Conservation (phyloP, 2,888 invertebrate species). For the Drosophila algonquin region DNA sequence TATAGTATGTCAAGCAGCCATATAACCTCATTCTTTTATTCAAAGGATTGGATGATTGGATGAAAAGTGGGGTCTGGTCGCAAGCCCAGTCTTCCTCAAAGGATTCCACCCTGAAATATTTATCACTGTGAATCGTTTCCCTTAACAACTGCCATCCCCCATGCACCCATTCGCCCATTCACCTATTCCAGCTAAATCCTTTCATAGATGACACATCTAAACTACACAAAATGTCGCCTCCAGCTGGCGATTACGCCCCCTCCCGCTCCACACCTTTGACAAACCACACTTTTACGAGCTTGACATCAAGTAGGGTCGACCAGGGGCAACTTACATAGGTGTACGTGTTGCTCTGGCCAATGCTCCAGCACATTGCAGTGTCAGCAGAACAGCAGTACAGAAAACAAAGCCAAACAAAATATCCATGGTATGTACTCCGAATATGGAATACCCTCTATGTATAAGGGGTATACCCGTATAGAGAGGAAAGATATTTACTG, state of each 20-base stretch:
- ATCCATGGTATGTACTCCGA: not conserved
- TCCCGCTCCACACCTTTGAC: not conserved
- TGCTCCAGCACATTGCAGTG: constrained; percentile 29
- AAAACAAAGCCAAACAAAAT: constrained; percentile 31
- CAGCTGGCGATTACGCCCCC: constrained; percentile 33
- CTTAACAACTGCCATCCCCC: constrained; percentile 5
- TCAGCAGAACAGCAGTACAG: constrained; percentile 16
- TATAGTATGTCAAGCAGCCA: not conserved
- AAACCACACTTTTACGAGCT: constrained; percentile 17
- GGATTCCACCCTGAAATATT: not conserved
- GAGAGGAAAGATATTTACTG: not conserved
- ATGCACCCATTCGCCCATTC: not conserved
- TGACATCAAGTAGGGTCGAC: constrained; percentile 1
- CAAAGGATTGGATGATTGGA: not conserved
- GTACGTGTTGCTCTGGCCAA: constrained; percentile 41
- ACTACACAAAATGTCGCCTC: constrained; percentile 35
- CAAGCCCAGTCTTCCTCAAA: too few species aligned
- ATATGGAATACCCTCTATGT: not conserved
- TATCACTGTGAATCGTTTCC: constrained; percentile 6
- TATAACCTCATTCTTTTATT: not conserved
- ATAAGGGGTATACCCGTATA: too few species aligned
- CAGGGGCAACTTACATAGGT: not conserved
- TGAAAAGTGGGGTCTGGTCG: too few species aligned
- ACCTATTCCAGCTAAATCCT: constrained; percentile 7
- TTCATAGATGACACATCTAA: constrained; percentile 15